Evolutionary conservation across 2,888 invertebrate species (phyloP).

Genomic region (Dynastes tityus): DNA sequence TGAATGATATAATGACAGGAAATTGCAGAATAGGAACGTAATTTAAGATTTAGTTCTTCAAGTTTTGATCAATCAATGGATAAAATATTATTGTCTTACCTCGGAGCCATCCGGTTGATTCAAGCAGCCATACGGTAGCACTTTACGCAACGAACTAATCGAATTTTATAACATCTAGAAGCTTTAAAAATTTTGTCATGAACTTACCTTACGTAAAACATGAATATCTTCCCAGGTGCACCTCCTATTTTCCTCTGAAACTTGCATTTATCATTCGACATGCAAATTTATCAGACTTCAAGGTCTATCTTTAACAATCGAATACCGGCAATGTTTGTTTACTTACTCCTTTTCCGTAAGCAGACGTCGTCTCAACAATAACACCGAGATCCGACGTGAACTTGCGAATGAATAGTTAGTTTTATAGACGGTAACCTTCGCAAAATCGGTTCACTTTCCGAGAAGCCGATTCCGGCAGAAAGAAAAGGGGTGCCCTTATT

Average conservation of each 20-base stretch:
- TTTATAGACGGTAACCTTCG: slow-evolving; percentile 59
- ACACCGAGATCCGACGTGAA: slow-evolving; percentile 53
- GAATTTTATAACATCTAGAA: not conserved
- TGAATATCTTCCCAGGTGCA: slow-evolving; percentile 17
- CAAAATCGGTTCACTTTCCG: slow-evolving; percentile 52
- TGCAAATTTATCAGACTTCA: slow-evolving; percentile 41
- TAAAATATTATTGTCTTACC: too few species aligned
- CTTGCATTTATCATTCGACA: not conserved
- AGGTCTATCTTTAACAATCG: slow-evolving; percentile 15
- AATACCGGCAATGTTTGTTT: slow-evolving; percentile 49
- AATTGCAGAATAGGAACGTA: too few species aligned
- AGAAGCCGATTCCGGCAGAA: slow-evolving; percentile 12
- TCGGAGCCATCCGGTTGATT: too few species aligned
- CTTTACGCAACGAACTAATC: not conserved
- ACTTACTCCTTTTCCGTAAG: slow-evolving; percentile 49
- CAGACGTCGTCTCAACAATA: slow-evolving; percentile 50
- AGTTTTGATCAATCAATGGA: too few species aligned
- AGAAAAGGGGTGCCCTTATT: slow-evolving; percentile 41
- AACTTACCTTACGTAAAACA: not conserved
- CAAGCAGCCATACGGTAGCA: too few species aligned
- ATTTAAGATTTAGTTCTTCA: too few species aligned
- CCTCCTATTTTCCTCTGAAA: not conserved
- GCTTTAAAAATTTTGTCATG: not conserved
- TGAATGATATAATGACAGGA: too few species aligned
- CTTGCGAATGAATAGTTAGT: slow-evolving; percentile 57